phyloP scores from a whole-genome alignment of 1,140 invertebrate genomes.

The Drosophila simulans region DNA sequence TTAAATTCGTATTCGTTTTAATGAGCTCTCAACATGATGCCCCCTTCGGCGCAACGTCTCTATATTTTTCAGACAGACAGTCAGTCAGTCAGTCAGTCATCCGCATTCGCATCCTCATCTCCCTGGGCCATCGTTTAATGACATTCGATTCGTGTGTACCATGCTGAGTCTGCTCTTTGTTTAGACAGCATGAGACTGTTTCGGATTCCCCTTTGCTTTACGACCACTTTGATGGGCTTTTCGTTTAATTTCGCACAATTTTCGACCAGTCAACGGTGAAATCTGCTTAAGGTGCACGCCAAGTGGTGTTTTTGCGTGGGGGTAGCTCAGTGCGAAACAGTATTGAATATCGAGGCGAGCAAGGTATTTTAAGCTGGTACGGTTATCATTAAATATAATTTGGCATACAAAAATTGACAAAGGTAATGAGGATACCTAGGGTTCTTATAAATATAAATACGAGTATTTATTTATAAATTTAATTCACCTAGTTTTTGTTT shows the following conservation, averaged over 20 bases:
- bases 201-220: constrained; percentile 34
- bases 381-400: background rate
- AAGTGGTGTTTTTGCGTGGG: background rate
- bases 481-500: background rate
- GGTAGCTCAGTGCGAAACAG: constrained; percentile 3
- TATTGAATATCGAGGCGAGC: background rate
- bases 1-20: constrained; percentile 84
- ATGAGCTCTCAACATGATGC: constrained; percentile 84
- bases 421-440: no score
- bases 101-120: background rate
- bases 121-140: constrained; percentile 61
- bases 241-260: constrained; percentile 43
- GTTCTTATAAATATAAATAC: background rate
- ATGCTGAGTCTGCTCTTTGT: constrained; percentile 48
- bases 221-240: constrained; percentile 47
- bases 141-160: constrained; percentile 66
- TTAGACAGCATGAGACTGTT: constrained; percentile 50
- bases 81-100: constrained; percentile 17
- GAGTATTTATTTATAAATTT: background rate
- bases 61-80: background rate
- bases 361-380: background rate
- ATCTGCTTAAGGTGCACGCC: constrained; percentile 51
- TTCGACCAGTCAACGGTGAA: constrained; percentile 64
- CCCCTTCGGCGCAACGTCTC: constrained; percentile 9
- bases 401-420: background rate